Evolutionary conservation across 2,888 invertebrate species (phyloP).

Genomic region (Ormyrus thymus): DNA sequence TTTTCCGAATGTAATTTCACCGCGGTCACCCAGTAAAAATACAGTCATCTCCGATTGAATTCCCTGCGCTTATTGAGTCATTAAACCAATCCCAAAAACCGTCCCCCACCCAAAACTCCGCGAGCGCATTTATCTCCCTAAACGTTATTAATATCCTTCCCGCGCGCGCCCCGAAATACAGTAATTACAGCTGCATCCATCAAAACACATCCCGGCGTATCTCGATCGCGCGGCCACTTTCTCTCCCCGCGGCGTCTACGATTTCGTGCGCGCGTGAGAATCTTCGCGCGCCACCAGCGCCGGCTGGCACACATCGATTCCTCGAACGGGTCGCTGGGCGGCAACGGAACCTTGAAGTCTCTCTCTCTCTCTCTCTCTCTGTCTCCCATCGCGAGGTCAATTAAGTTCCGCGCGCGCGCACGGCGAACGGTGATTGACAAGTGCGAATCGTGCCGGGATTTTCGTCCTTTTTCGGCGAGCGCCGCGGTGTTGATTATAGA

Average conservation of each 20-base stretch:
- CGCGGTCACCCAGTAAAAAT: too few species aligned
- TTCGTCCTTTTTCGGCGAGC: slow-evolving; percentile 9
- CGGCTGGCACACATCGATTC: slow-evolving; percentile 40
- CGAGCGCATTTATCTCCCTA: too few species aligned
- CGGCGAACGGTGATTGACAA: slow-evolving; percentile 48
- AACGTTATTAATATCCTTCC: too few species aligned
- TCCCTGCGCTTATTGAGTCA: too few species aligned
- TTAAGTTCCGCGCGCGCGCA: slow-evolving; percentile 12
- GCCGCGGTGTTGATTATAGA: slow-evolving; percentile 28
- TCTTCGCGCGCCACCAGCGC: background rate
- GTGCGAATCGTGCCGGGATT: slow-evolving; percentile 36
- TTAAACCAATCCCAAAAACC: too few species aligned
- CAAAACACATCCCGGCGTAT: slow-evolving; percentile 24
- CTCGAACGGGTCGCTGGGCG: slow-evolving; percentile 33
- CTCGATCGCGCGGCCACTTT: background rate
- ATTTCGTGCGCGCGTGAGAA: slow-evolving; percentile 48
- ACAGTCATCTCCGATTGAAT: too few species aligned
- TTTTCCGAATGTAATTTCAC: too few species aligned
- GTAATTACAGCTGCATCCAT: slow-evolving; percentile 42
- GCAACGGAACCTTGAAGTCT: slow-evolving; percentile 4
- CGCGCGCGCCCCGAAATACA: background rate
- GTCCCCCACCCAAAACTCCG: too few species aligned
- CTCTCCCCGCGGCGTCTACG: slow-evolving; percentile 18
- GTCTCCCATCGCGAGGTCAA: slow-evolving; percentile 9
- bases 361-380: too few species aligned